Conservation (phyloP, 2,113 vertebrate species). For the Xiphias gladius region DNA sequence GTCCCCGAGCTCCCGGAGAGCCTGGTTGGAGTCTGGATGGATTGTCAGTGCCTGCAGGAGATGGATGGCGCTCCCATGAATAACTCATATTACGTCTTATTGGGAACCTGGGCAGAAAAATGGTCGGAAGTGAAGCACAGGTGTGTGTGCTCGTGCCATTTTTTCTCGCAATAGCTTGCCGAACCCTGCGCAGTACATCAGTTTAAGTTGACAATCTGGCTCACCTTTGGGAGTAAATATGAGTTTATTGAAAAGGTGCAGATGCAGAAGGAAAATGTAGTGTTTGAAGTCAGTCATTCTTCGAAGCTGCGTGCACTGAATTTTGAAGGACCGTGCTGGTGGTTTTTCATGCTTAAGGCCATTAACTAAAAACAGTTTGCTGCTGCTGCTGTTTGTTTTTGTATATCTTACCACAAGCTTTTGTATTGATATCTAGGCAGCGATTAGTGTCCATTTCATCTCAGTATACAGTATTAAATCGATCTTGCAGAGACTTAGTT, state of each 20-base stretch:
- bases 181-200: conserved; percentile 41
- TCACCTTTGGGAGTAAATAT: conserved; percentile 42
- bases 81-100: conserved; percentile 64
- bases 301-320: neutral
- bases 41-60: conserved; percentile 65
- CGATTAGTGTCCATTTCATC: neutral
- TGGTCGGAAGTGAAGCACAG: conserved; percentile 22
- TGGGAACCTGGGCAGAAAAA: conserved; percentile 57
- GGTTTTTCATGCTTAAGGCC: neutral
- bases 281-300: conserved; percentile 30
- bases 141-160: conserved; percentile 35
- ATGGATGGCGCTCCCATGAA: conserved; percentile 70
- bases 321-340: neutral
- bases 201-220: conserved; percentile 32
- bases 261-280: conserved; percentile 35
- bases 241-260: conserved; percentile 53
- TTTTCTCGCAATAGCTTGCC: conserved; percentile 25
- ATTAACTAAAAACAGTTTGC: neutral
- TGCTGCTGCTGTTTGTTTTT: conserved; percentile 3
- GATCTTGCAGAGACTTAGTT: neutral
- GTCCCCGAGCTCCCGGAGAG: conserved; percentile 56
- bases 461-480: neutral
- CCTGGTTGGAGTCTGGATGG: conserved; percentile 63
- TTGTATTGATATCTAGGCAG: neutral
- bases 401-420: neutral